These are phyloP conservation scores for Varecia variegata DNA, from an alignment of 2,797 vertebrate species.

Conservation along the genomic window DNA sequence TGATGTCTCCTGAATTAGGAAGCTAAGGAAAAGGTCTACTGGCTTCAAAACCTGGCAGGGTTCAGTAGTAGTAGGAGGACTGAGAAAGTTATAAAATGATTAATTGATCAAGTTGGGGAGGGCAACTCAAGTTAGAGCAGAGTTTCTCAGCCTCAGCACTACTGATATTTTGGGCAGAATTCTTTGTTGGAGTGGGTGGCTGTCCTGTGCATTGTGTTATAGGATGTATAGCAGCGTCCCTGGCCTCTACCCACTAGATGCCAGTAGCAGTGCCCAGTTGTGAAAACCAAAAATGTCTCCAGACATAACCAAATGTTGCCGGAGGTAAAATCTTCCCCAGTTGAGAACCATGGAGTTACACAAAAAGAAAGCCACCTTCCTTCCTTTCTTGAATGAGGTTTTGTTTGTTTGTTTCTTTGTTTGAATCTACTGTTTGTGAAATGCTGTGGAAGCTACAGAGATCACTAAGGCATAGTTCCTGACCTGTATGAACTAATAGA, in stretches of 20 bases:
- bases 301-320: background rate
- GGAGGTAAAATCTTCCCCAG: background rate
- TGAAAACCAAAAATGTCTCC: background rate
- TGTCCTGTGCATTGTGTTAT: background rate
- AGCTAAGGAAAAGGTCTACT: background rate
- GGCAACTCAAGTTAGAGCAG: background rate
- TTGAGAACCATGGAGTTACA: background rate
- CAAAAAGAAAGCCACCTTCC: background rate
- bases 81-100: background rate
- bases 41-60: background rate
- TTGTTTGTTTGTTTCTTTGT: background rate
- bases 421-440: background rate
- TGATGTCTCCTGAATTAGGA: background rate
- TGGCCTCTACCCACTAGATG: background rate
- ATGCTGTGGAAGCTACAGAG: background rate
- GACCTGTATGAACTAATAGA: background rate
- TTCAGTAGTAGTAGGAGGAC: background rate
- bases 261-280: background rate
- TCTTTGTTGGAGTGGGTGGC: background rate
- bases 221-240: background rate
- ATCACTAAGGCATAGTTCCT: background rate
- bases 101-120: background rate
- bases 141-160: background rate
- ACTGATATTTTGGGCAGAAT: background rate
- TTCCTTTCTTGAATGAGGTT: background rate